Percentiles rank a stretch among this genome's conserved stretches.
Conservation (phyloP, 2,888 invertebrate species). For the Megamerina dolium region DNA sequence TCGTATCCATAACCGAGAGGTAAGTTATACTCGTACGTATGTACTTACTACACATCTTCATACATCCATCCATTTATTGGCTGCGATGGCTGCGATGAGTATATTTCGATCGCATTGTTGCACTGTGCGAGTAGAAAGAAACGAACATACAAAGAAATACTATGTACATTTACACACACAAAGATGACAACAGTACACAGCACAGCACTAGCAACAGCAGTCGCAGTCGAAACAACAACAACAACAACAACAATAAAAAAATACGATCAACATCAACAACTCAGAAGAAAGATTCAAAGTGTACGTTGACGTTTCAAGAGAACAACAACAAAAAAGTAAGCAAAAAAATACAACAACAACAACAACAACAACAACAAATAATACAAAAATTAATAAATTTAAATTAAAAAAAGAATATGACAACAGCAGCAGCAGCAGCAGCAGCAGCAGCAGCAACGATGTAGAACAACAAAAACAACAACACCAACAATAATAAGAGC, state of each 20-base stretch:
- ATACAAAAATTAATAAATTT: too few relatives aligned
- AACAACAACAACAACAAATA: slow-evolving; percentile 10
- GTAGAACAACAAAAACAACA: slow-evolving; percentile 16
- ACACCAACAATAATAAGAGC: slow-evolving; percentile 17
- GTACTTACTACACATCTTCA: too few relatives aligned
- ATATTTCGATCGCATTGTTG: too few relatives aligned
- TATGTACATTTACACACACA: too few relatives aligned
- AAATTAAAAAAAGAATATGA: too few relatives aligned
- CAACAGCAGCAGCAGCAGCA: slow-evolving; percentile 7
- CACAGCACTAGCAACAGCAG: not conserved
- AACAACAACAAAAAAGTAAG: slow-evolving; percentile 3
- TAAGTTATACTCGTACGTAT: too few relatives aligned
- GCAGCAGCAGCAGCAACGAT: slow-evolving; percentile 15
- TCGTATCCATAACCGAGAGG: too few relatives aligned
- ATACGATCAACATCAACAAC: slow-evolving; percentile 2
- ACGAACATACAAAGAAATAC: too few relatives aligned
- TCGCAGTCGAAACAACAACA: not conserved
- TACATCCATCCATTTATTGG: too few relatives aligned
- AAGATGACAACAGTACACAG: too few relatives aligned
- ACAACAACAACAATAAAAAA: not conserved
- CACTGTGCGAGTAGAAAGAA: too few relatives aligned
- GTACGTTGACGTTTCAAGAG: slow-evolving; percentile 5
- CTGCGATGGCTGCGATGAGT: too few relatives aligned
- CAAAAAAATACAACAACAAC: slow-evolving; percentile 10
- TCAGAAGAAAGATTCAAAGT: slow-evolving; percentile 11